Conservation (phyloP, 2,797 vertebrate species). For the Cryptoblepharus egeriae region DNA sequence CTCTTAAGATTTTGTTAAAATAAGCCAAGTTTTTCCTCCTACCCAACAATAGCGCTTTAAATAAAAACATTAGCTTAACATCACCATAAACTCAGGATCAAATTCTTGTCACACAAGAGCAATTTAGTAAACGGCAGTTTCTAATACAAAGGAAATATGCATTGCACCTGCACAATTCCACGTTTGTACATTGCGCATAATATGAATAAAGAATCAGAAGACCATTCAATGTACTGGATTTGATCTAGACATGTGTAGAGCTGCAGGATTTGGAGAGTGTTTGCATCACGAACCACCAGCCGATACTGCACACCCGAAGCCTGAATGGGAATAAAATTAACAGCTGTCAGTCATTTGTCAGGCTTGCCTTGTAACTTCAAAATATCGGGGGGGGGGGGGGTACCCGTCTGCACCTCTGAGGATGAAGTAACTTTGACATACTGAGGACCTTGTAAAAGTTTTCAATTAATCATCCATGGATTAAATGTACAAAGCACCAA, state of each 20-base stretch:
- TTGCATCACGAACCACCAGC: constrained; percentile 86
- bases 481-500: neutral
- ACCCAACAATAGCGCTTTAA: fast-evolving
- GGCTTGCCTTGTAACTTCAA: neutral
- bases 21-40: no score
- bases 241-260: constrained; percentile 95
- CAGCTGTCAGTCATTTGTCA: neutral
- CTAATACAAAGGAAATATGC: fast-evolving
- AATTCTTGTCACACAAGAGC: fast-evolving
- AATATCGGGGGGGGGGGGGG: neutral
- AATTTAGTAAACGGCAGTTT: fast-evolving
- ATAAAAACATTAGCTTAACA: fast-evolving
- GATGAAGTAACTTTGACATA: no score
- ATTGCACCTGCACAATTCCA: constrained; percentile 88
- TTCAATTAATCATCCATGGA: neutral
- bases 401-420: no score
- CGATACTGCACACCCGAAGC: constrained; percentile 93
- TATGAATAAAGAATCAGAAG: constrained; percentile 92
- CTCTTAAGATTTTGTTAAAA: no score
- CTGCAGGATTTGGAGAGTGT: constrained; percentile 86
- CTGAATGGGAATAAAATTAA: constrained; percentile 62
- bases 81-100: neutral
- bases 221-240: constrained; percentile 93
- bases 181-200: constrained; percentile 96
- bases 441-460: neutral